Percentiles rank a stretch among this genome's conserved stretches.
These are phyloP conservation scores for Litocranius walleri DNA, from an alignment of 2,113 vertebrate species.

Conservation along the genomic window DNA sequence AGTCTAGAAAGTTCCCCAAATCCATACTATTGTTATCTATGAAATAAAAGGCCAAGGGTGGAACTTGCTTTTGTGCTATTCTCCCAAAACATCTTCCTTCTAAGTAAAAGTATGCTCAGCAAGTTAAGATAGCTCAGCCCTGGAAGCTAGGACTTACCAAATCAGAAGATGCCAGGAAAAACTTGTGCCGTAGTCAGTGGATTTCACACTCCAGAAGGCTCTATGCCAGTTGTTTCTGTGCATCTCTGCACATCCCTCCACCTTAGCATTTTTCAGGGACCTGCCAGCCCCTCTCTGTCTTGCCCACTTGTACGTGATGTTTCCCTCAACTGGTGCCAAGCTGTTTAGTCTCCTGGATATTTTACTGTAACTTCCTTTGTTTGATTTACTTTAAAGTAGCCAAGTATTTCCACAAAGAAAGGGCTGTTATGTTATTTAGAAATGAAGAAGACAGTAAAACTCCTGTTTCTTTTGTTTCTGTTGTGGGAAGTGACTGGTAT, in stretches of 20 bases:
- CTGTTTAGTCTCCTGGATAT: conserved; percentile 80
- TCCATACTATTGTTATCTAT: background rate
- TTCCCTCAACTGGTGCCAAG: conserved; percentile 78
- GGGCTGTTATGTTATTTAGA: conserved; percentile 63
- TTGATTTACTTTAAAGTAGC: conserved; percentile 77
- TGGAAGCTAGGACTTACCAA: background rate
- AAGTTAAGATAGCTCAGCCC: background rate
- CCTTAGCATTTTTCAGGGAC: background rate
- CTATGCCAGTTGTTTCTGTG: conserved; percentile 62
- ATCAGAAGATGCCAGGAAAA: background rate
- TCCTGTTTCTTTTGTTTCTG: conserved; percentile 58
- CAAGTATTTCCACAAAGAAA: conserved; percentile 73
- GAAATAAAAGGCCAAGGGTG: background rate
- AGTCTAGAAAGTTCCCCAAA: background rate
- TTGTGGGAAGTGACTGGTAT: conserved; percentile 25
- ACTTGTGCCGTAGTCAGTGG: background rate
- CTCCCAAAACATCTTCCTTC: background rate
- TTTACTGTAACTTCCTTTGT: conserved; percentile 81
- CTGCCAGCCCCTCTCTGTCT: conserved; percentile 5
- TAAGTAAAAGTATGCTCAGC: background rate
- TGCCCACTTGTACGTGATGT: conserved; percentile 72
- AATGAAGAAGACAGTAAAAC: conserved; percentile 73
- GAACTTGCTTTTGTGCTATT: background rate
- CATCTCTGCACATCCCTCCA: conserved; percentile 40
- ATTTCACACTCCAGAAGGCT: conserved; percentile 24